These are phyloP conservation scores for Echinarachnius parma DNA, from an alignment of 53 echinoderm and acorn worm genomes.

Conservation along the genomic window DNA sequence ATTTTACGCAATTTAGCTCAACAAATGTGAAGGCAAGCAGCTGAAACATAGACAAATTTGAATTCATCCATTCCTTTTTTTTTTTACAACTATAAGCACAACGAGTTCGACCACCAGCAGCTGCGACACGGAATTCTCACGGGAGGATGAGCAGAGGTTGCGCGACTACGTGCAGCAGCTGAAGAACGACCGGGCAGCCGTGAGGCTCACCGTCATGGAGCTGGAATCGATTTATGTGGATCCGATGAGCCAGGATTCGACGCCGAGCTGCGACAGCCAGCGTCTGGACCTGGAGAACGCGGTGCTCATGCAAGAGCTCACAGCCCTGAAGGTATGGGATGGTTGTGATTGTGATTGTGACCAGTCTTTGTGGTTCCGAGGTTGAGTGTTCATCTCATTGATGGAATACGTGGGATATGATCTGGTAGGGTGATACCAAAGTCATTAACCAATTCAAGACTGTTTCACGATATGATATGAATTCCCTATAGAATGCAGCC, in stretches of 20 bases:
- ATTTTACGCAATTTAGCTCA: too few relatives aligned
- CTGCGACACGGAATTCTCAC: conserved; percentile 89
- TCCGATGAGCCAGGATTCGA: conserved; percentile 64
- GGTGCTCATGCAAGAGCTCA: conserved; percentile 98
- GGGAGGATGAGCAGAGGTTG: conserved; percentile 93
- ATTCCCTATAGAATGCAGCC: too few relatives aligned
- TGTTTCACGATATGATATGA: too few relatives aligned
- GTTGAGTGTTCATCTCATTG: too few relatives aligned
- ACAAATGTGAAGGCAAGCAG: too few relatives aligned
- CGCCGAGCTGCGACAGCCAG: conserved; percentile 78
- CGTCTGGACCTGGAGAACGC: conserved; percentile 96
- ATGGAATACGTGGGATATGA: too few relatives aligned
- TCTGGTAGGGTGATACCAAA: too few relatives aligned
- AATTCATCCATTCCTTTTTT: too few relatives aligned
- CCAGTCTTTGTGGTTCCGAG: too few relatives aligned
- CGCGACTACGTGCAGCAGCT: conserved; percentile 96
- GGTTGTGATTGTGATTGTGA: too few relatives aligned
- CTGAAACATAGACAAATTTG: too few relatives aligned
- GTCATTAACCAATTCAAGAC: too few relatives aligned
- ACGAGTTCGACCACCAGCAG: conserved; percentile 95
- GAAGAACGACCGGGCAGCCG: conserved; percentile 95
- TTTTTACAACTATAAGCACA: conserved; percentile 52
- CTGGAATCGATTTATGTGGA: conserved; percentile 89
- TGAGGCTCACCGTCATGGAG: conserved; percentile 95
- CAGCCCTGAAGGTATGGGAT: conserved; percentile 81